Evolutionary conservation across 2,113 vertebrate species (phyloP).

Genomic region (Scopus umbretta): DNA sequence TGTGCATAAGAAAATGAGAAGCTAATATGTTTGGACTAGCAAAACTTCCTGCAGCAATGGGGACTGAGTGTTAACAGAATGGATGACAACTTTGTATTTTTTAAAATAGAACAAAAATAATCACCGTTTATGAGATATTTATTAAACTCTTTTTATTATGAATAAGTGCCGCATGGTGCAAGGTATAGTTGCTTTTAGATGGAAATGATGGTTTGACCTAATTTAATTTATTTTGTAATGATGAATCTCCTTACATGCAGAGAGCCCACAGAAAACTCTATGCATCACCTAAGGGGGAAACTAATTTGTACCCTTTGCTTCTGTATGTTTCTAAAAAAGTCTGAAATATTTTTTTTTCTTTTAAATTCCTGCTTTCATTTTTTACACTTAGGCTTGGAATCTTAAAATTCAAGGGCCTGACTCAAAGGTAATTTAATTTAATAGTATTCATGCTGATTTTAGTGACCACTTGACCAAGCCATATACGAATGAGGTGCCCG

Average conservation of each 20-base stretch:
- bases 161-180: slow-evolving; percentile 62
- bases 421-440: background rate
- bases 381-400: slow-evolving; percentile 43
- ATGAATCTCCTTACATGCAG: slow-evolving; percentile 16
- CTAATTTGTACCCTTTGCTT: slow-evolving; percentile 39
- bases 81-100: slow-evolving; percentile 52
- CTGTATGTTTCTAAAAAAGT: slow-evolving; percentile 17
- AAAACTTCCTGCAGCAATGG: background rate
- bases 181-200: slow-evolving; percentile 51
- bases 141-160: slow-evolving; percentile 60
- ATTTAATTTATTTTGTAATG: slow-evolving; percentile 62
- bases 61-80: background rate
- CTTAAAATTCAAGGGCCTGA: slow-evolving; percentile 5
- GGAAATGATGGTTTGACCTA: slow-evolving; percentile 15
- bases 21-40: background rate
- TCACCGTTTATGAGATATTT: slow-evolving; percentile 40
- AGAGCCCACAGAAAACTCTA: slow-evolving; percentile 51
- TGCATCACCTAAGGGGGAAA: slow-evolving; percentile 1
- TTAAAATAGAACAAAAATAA: background rate
- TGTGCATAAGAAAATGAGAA: background rate
- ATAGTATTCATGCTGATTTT: background rate
- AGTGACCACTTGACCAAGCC: background rate
- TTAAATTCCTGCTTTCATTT: slow-evolving; percentile 10
- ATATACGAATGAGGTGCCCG: background rate
- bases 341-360: background rate